Base-by-base conservation (phyloP, 2,888 invertebrate genomes). In the Trichacis sp. region DNA sequence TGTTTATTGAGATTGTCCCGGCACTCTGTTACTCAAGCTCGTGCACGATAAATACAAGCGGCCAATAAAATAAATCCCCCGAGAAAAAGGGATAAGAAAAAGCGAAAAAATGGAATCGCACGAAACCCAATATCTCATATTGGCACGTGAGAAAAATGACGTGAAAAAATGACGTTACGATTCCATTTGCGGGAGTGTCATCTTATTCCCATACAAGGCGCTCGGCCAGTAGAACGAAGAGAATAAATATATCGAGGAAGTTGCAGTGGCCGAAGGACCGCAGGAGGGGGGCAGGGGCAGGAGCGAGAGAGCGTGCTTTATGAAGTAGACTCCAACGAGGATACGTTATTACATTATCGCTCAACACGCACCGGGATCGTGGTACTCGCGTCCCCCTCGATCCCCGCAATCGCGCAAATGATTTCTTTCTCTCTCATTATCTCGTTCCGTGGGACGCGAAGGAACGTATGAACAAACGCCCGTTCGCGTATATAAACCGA, bases 281-380 rank as follows among this genome's bases (percentile, higher is more conserved):
- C n/a, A 45, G 19, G 53, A 49, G 43, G 42, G 51, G 19, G 43
- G 14, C 53, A 58, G 29, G 52, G 47, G 56, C 2, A 33, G 43
- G 65, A 64, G 59, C 57, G 55, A 62, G 67, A 61, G 51, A 65
- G 73, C 65, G 70, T 71, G 71, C 74, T 83, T 83, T 82, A 83
- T 82, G 82, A 80, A 83, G 80, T 83, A 71, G 81, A 77, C 79
- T 72, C 73, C 69, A 64, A 74, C 67, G 73, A 64, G 73, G 70
- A 77, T 79, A 77, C 78, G 78, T 80, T 81, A 80, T 79, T 80
- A 77, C 79, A 80, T 78, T 80, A 81, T 79, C 79, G 74, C 72
- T 53, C 73, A 75, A 77, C 79, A 79, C 77, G 78, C 77, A 78
- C 74, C 75, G 52, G 69, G 71, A 66, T 68, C 63, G 49, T 40